Conservation (phyloP, 2,888 invertebrate species). For the Cryptosula pallasiana region DNA sequence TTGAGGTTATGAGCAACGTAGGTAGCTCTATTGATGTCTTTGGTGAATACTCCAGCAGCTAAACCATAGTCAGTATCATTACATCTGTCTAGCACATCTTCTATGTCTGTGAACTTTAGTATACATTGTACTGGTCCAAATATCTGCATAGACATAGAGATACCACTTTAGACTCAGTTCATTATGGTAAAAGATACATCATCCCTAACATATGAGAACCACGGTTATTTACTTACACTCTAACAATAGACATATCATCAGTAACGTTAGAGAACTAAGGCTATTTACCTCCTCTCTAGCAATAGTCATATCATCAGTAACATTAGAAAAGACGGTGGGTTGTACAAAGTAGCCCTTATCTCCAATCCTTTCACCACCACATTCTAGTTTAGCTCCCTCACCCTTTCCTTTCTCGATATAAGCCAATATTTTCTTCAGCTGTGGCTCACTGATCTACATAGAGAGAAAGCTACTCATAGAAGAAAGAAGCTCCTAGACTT, state of each 20-base stretch:
- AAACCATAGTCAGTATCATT: slow-evolving; percentile 30
- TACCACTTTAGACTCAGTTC: too few relatives aligned
- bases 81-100: slow-evolving; percentile 30
- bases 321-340: slow-evolving; percentile 68
- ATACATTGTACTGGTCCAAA: slow-evolving; percentile 26
- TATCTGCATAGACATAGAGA: neutral
- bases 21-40: slow-evolving; percentile 30
- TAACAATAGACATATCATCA: slow-evolving; percentile 56
- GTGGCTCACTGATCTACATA: slow-evolving; percentile 70
- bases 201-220: too few relatives aligned
- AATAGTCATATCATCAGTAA: too few relatives aligned
- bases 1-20: slow-evolving; percentile 16
- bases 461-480: too few relatives aligned
- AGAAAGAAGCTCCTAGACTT: too few relatives aligned
- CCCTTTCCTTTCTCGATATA: slow-evolving; percentile 74
- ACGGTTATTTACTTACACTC: slow-evolving; percentile 48
- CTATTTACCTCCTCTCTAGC: too few relatives aligned
- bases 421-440: slow-evolving; percentile 73
- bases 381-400: slow-evolving; percentile 77
- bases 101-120: slow-evolving; percentile 24
- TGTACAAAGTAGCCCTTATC: slow-evolving; percentile 75
- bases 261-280: too few relatives aligned
- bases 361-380: slow-evolving; percentile 68
- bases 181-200: too few relatives aligned
- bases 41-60: slow-evolving; percentile 31